These are phyloP conservation scores for Aporophyla nigra DNA, from an alignment of 2,888 invertebrate species.

Conservation along the genomic window DNA sequence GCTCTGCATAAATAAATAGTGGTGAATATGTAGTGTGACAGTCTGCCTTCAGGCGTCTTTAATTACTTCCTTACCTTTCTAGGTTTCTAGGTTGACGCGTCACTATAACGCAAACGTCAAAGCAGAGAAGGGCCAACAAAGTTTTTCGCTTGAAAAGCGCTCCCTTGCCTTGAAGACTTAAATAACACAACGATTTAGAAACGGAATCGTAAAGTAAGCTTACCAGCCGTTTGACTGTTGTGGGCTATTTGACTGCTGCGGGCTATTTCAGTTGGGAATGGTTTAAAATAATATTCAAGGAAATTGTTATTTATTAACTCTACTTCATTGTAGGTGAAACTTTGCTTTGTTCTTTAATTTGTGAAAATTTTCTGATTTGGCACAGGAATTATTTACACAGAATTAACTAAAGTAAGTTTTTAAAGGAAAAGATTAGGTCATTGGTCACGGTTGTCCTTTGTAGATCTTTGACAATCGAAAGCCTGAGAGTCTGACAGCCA, in stretches of 20 bases:
- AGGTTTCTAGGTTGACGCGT: conserved; percentile 67
- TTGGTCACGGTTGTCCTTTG: not conserved
- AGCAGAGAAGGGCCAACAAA: conserved; percentile 66
- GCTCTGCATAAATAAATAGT: conserved; percentile 19
- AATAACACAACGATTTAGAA: conserved; percentile 62
- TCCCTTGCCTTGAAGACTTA: conserved; percentile 46
- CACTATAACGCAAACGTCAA: conserved; percentile 56
- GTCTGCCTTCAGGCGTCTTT: conserved; percentile 60
- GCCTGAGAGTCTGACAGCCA: not conserved
- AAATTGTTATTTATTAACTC: conserved; percentile 22
- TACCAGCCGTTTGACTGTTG: conserved; percentile 39
- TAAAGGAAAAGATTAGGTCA: not conserved
- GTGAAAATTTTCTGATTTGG: not conserved
- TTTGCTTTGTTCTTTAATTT: not conserved
- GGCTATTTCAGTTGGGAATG: conserved; percentile 7
- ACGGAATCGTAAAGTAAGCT: conserved; percentile 58
- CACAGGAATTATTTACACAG: not conserved
- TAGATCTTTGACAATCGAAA: not conserved
- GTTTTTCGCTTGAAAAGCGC: conserved; percentile 60
- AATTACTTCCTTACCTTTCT: conserved; percentile 68
- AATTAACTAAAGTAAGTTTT: not conserved
- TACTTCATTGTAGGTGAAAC: not conserved
- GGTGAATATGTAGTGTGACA: conserved; percentile 14
- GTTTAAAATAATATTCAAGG: conserved; percentile 21
- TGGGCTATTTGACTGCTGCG: conserved; percentile 15